Base-by-base conservation (phyloP, 2,888 invertebrate species). In the Nomada ruficornis region DNA sequence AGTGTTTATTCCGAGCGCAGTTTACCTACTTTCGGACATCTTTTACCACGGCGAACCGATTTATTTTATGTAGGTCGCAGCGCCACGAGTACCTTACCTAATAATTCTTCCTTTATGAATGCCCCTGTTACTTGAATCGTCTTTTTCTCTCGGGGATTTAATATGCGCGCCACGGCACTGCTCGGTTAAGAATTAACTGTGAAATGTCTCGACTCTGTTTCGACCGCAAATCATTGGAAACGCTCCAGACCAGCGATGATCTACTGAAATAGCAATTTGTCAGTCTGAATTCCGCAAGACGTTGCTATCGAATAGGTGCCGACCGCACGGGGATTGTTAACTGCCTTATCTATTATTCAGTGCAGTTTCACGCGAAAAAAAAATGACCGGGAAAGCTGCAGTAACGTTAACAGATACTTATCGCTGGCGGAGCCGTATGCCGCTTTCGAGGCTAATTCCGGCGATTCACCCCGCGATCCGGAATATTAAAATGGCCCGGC, bases 1-100 rank as follows among this genome's bases (percentile, higher is more conserved):
- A 98, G 98, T 96, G 88, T 86, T 82, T 85, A 85, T 82, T 82
- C 72, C 70, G 55, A 44, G 62, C 29, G 55, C 82, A 47, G 82
- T 85, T 86, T 84, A 70, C 82, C 76, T 78, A 84, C 80, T 87
- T 85, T 83, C 72, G 42, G 50, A 47, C 52, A 50, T 68, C 67
- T 86, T 77, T 62, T 57, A 65, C 52, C 47, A 54, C 29, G 50
- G 62, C 64, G 63, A 72, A 54, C 15, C 67, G 52, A 64, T 42
- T 87, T 62, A 67, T 76, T 86, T 74, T 78, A 70, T 36, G 55
- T 54, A 36, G 62, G 26, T 72, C 62, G 60, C 55, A 26, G 55
- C n/a, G 13, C 47, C 47, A 47, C 47, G 20, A 20, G 36, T n/a
- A 62, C 65, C 69, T 83, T 76, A 80, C 78, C 73, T 77, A 59